Conservation (phyloP, 2,888 invertebrate species). For the Hesperia comma region DNA sequence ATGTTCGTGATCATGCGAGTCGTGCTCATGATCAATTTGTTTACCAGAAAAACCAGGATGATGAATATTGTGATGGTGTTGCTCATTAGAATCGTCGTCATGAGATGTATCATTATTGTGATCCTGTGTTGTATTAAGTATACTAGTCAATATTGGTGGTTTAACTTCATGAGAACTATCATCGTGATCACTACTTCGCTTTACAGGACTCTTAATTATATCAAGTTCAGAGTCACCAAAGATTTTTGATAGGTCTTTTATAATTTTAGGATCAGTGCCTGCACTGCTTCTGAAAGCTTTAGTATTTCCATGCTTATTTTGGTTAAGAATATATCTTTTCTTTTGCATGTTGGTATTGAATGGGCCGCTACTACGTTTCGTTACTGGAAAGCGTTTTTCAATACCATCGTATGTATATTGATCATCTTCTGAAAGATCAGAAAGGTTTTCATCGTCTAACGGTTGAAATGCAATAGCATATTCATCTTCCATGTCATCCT, state of each 20-base stretch:
- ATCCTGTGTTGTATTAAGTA: slow-evolving; percentile 56
- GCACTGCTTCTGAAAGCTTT: slow-evolving; percentile 71
- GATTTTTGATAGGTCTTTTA: slow-evolving; percentile 87
- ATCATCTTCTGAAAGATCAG: slow-evolving; percentile 71
- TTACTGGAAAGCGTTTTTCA: slow-evolving; percentile 86
- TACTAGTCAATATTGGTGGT: slow-evolving; percentile 64
- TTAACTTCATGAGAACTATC: slow-evolving; percentile 67
- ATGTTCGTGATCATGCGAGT: slow-evolving; percentile 45
- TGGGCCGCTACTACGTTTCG: slow-evolving; percentile 85
- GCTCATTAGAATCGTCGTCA: slow-evolving; percentile 67
- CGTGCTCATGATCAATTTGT: slow-evolving; percentile 52
- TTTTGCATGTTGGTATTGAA: slow-evolving; percentile 60
- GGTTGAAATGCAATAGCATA: slow-evolving; percentile 79
- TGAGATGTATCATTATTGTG: slow-evolving; percentile 51
- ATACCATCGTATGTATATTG: slow-evolving; percentile 70
- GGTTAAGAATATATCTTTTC: slow-evolving; percentile 63
- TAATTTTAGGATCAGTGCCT: slow-evolving; percentile 88
- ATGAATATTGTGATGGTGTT: slow-evolving; percentile 52
- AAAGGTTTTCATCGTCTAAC: slow-evolving; percentile 69
- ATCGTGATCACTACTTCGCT: slow-evolving; percentile 75
- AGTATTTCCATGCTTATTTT: slow-evolving; percentile 62
- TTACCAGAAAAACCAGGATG: slow-evolving; percentile 56
- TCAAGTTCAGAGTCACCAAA: slow-evolving; percentile 81
- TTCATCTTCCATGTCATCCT: slow-evolving; percentile 75
- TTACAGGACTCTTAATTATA: slow-evolving; percentile 80